Conservation (phyloP, 1,140 invertebrate genomes). For the Lutraria rhynchaena region DNA sequence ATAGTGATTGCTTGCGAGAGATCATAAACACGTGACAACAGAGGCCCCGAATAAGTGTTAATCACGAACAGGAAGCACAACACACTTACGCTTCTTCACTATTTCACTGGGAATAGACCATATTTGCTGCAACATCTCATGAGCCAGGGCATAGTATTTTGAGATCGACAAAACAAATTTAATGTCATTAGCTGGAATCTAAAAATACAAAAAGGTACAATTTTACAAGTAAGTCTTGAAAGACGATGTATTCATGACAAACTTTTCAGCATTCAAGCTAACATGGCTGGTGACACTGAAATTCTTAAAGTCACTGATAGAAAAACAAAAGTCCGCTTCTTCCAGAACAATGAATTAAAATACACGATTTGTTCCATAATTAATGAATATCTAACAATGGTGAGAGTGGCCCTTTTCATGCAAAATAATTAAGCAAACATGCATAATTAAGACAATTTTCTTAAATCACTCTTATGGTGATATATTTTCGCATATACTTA, state of each 20-base stretch:
- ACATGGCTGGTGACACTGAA: neutral
- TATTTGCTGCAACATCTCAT: neutral
- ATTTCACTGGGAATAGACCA: neutral
- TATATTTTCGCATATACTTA: no score
- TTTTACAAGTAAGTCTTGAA: neutral
- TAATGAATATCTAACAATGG: no score
- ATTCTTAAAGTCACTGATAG: neutral
- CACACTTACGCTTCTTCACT: no score
- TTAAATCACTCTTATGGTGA: no score
- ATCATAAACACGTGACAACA: no score
- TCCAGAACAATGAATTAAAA: neutral
- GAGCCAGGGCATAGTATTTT: neutral
- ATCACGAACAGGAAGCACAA: no score
- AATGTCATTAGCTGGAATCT: neutral
- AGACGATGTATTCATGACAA: neutral
- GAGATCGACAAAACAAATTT: neutral
- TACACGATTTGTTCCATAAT: neutral
- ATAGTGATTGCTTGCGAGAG: no score
- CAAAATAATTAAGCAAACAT: no score
- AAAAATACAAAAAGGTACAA: neutral
- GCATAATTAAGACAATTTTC: no score
- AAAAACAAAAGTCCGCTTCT: neutral
- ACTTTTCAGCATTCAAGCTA: neutral
- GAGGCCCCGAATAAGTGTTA: no score
- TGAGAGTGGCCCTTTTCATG: no score